phyloP scores from a whole-genome alignment of 30 jellyfish, hydroid and myxozoan species.

The Pseudorhiza aurosa region DNA sequence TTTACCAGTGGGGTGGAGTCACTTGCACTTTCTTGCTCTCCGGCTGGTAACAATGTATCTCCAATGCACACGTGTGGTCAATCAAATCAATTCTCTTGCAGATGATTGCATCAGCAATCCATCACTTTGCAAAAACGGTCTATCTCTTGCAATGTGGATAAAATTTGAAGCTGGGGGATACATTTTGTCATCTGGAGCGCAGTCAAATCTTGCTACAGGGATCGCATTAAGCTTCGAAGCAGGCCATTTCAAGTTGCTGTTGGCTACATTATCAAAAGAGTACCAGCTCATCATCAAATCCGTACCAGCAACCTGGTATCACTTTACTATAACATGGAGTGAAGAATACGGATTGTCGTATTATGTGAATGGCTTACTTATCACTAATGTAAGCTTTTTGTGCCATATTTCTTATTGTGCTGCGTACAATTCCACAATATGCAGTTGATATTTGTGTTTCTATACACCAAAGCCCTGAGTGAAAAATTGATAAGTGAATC shows the following conservation, averaged over 20 bases:
- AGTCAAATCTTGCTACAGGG: slow-evolving; percentile 72
- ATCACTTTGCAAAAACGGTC: slow-evolving; percentile 58
- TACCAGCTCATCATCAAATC: slow-evolving; percentile 27
- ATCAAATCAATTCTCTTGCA: neutral
- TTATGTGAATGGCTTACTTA: slow-evolving; percentile 62
- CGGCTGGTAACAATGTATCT: too few species aligned
- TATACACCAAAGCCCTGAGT: too few species aligned
- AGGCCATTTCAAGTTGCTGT: slow-evolving; percentile 32
- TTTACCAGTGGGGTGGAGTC: too few species aligned
- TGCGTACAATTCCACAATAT: too few species aligned
- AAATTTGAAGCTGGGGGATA: slow-evolving; percentile 77
- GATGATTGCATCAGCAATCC: slow-evolving; percentile 83
- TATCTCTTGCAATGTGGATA: slow-evolving; percentile 61
- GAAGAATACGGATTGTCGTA: slow-evolving; percentile 38
- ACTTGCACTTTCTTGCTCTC: too few species aligned
- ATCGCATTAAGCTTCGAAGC: slow-evolving; percentile 44
- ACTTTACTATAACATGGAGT: slow-evolving; percentile 70
- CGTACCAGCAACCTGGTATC: slow-evolving; percentile 50
- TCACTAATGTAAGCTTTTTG: slow-evolving; percentile 25
- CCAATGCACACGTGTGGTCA: too few species aligned
- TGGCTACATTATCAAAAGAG: slow-evolving; percentile 42
- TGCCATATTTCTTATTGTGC: neutral
- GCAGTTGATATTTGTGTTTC: too few species aligned
- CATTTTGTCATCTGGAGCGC: slow-evolving; percentile 76
- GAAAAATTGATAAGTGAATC: too few species aligned